A percentile compares a stretch with the other conserved stretches of the same genome.
phyloP scores from a whole-genome alignment of 2,888 invertebrate genomes.

The Liodrosophila aerea region DNA sequence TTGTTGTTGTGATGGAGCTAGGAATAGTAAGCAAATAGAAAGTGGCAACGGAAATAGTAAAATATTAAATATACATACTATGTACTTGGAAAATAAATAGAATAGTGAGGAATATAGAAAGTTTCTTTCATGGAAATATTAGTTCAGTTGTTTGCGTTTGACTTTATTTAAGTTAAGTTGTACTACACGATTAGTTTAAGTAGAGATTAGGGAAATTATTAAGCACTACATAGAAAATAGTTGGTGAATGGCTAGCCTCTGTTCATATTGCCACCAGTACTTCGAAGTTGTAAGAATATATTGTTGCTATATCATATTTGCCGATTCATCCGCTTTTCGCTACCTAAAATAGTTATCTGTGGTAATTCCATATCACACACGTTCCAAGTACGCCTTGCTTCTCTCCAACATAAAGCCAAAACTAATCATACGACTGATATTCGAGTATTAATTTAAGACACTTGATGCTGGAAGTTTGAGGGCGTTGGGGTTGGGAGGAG shows the following conservation, averaged over 20 bases:
- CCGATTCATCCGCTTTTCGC: constrained; percentile 30
- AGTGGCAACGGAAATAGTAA: constrained; percentile 17
- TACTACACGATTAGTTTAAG: constrained; percentile 25
- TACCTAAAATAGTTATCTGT: constrained; percentile 66
- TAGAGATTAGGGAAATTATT: constrained; percentile 10
- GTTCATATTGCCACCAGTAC: constrained; percentile 24
- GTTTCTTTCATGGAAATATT: too few species aligned
- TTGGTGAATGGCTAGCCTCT: constrained; percentile 26
- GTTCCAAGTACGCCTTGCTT: constrained; percentile 36
- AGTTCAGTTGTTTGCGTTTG: background rate
- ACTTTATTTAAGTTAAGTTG: constrained; percentile 35
- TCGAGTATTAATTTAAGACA: constrained; percentile 38
- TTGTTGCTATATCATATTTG: constrained; percentile 4
- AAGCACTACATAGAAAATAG: constrained; percentile 62
- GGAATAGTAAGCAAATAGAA: constrained; percentile 11
- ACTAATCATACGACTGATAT: constrained; percentile 4
- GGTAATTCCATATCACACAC: constrained; percentile 65
- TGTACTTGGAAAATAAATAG: too few species aligned
- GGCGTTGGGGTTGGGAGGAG: constrained; percentile 5
- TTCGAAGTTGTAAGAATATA: constrained; percentile 39
- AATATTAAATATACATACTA: constrained; percentile 3
- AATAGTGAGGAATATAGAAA: constrained; percentile 11
- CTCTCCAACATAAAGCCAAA: constrained; percentile 6
- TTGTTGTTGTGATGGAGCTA: constrained; percentile 8
- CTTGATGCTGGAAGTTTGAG: constrained; percentile 55